Evolutionary conservation across 1,140 invertebrate genomes (phyloP).

Genomic region (Musca domestica): DNA sequence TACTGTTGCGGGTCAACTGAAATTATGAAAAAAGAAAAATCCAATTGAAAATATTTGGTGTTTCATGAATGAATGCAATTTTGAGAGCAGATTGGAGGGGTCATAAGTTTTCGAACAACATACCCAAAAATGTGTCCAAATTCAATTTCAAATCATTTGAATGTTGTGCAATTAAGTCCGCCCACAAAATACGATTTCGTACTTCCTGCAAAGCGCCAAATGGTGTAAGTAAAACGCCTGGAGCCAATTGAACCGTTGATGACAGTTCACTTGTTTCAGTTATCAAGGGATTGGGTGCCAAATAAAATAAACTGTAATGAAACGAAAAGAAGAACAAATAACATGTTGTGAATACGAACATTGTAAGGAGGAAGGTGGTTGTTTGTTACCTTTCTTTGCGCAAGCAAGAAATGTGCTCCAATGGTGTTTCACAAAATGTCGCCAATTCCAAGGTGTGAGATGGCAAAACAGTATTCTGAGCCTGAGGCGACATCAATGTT

Average conservation of each 20-base stretch:
- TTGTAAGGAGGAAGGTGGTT: neutral
- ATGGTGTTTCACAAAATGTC: constrained; percentile 40
- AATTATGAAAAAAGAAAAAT: constrained; percentile 5
- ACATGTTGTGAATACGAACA: neutral
- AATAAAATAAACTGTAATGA: constrained; percentile 35
- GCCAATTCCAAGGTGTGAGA: constrained; percentile 39
- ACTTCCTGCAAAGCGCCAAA: constrained; percentile 49
- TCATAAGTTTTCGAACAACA: constrained; percentile 4
- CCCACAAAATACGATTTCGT: constrained; percentile 50
- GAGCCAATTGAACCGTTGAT: constrained; percentile 46
- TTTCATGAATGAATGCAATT: neutral
- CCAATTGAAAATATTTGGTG: neutral
- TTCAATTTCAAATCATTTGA: constrained; percentile 48
- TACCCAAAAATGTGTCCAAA: constrained; percentile 49
- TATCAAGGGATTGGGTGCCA: constrained; percentile 48
- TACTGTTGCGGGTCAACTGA: constrained; percentile 43
- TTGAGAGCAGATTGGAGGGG: neutral
- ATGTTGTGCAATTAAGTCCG: constrained; percentile 47
- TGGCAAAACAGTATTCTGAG: constrained; percentile 30
- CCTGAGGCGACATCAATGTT: constrained; percentile 32
- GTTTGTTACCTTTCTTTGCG: constrained; percentile 35
- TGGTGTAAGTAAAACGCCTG: constrained; percentile 45
- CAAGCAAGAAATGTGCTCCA: constrained; percentile 40
- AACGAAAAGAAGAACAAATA: neutral
- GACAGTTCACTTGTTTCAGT: constrained; percentile 46